phyloP scores from a whole-genome alignment of 2,888 invertebrate species.

The Pseudoips prasinana region DNA sequence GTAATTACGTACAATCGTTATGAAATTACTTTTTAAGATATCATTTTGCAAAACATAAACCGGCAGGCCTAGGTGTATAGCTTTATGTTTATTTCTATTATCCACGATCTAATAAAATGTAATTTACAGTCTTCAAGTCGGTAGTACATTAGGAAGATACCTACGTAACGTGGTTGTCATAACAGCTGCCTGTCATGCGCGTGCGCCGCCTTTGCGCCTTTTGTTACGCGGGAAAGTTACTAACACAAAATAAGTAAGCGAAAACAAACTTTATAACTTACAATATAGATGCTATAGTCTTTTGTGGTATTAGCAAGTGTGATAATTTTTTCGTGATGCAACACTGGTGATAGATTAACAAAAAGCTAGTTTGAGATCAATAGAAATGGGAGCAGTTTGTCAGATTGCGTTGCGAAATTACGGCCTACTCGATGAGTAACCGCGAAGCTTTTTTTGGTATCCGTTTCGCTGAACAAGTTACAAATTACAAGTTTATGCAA shows the following conservation, averaged over 20 bases:
- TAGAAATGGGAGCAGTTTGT: too few species aligned
- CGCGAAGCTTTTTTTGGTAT: background rate
- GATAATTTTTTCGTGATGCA: conserved; percentile 29
- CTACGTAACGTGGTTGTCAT: conserved; percentile 39
- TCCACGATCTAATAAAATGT: too few species aligned
- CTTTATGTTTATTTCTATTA: too few species aligned
- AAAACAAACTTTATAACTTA: conserved; percentile 5
- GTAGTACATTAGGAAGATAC: conserved; percentile 28
- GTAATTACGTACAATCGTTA: too few species aligned
- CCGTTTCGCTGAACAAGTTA: background rate
- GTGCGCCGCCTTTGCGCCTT: conserved; percentile 26
- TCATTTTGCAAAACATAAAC: too few species aligned
- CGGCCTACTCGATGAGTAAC: background rate
- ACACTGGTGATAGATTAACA: conserved; percentile 29
- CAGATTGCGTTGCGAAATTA: background rate
- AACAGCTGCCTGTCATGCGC: conserved; percentile 34
- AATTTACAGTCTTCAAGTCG: conserved; percentile 6
- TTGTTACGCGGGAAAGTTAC: conserved; percentile 26
- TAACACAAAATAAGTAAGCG: background rate
- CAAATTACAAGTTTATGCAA: too few species aligned
- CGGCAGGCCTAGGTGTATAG: too few species aligned
- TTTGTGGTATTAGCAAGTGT: conserved; percentile 21
- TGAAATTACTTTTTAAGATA: too few species aligned
- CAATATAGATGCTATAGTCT: background rate
- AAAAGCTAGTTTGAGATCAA: conserved; percentile 10